Conservation (phyloP, 1,140 invertebrate species). For the Drosophila seguyi region DNA sequence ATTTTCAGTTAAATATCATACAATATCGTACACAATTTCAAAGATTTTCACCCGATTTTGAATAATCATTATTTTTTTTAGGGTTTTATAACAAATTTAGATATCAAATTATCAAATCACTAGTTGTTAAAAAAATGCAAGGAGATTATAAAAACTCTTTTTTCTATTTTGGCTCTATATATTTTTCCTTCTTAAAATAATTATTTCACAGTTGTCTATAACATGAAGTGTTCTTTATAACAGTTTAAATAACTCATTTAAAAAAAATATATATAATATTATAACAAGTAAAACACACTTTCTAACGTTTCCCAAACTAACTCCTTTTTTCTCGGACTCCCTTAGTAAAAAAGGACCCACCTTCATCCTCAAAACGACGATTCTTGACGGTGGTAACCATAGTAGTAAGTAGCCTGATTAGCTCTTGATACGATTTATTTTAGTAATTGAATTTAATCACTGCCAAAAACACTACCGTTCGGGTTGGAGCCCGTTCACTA, state of each 20-base stretch:
- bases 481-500: slow-evolving; percentile 61
- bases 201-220: background rate
- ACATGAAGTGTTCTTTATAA: background rate
- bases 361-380: slow-evolving; percentile 73
- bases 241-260: background rate
- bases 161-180: background rate
- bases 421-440: background rate
- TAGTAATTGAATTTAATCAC: slow-evolving; percentile 1
- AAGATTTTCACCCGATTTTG: no score
- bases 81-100: no score
- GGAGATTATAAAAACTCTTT: no score
- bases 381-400: slow-evolving; percentile 62
- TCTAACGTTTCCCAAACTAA: background rate
- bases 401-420: background rate
- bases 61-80: no score
- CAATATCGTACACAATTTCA: no score
- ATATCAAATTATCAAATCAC: background rate
- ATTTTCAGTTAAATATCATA: no score
- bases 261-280: no score
- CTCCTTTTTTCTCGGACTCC: background rate
- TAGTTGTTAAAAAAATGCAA: no score
- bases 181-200: background rate
- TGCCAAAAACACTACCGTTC: slow-evolving; percentile 44
- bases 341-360: slow-evolving; percentile 22
- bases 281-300: background rate